phyloP scores from a whole-genome alignment of 2,797 vertebrate species.

The Pseudochirops cupreus region DNA sequence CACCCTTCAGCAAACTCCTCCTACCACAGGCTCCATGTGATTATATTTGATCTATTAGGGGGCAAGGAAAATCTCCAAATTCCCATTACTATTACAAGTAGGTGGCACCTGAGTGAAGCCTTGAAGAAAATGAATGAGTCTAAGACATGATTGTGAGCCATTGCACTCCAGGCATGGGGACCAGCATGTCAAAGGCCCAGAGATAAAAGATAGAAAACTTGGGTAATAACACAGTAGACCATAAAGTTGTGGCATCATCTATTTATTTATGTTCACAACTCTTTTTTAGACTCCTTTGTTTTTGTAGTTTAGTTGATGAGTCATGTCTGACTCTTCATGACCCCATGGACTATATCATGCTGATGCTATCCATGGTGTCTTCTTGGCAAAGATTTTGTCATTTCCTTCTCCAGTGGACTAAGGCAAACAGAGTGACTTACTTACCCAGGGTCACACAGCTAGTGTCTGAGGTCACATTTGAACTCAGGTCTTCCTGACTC shows the following conservation, averaged over 20 bases:
- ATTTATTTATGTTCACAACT: background rate
- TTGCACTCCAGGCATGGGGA: background rate
- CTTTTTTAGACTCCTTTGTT: background rate
- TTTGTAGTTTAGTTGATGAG: background rate
- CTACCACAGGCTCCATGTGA: too few relatives aligned
- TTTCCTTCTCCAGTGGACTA: background rate
- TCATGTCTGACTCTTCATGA: background rate
- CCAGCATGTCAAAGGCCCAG: background rate
- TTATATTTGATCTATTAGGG: too few relatives aligned
- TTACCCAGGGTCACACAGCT: background rate
- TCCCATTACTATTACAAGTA: too few relatives aligned
- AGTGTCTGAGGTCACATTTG: background rate
- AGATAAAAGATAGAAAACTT: too few relatives aligned
- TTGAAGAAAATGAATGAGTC: background rate
- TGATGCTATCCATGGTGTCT: background rate
- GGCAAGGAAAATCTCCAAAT: too few relatives aligned
- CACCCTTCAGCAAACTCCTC: too few relatives aligned
- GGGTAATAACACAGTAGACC: too few relatives aligned
- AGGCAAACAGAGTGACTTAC: background rate
- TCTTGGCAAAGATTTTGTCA: background rate
- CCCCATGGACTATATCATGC: background rate
- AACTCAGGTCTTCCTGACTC: background rate
- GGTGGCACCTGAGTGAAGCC: background rate
- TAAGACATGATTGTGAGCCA: background rate
- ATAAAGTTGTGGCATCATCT: too few relatives aligned